Base-by-base conservation (phyloP, 1,140 invertebrate genomes). In the Elysia chlorotica region DNA sequence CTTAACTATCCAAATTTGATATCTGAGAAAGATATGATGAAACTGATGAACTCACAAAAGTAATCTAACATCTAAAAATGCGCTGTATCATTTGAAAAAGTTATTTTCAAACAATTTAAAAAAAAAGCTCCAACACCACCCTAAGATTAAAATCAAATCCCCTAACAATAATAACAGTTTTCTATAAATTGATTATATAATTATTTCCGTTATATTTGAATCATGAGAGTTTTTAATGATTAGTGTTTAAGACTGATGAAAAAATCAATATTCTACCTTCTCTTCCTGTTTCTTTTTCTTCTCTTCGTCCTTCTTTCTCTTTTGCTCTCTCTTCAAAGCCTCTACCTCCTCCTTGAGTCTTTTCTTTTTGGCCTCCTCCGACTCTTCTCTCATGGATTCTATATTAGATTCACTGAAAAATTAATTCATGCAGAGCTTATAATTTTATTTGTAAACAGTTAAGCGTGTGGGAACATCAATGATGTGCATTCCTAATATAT, bases 241-340 rank as follows among this genome's bases (percentile, higher is more conserved):
- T n/a, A n/a, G n/a, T 48, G 10, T 48, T 48, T 48, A 10, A 48
- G 41, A 48, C 41, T 14, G n/a, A n/a, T n/a, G n/a, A 28, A 5
- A 33, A 5, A 14, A 65, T 5, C 35, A 4, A 5, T 10, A 4
- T 19, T 31, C n/a, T 31, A 71, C 68, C 57, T 71, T 71, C 62
- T 71, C 57, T 25, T 62, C 57, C 48, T 71, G 59, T 37, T 71
- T 71, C 41, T 36, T 36, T 38, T 62, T 31, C 31, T 37, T 37
- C 36, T 59, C 35, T 25, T 70, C 67, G 23, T 59, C 33, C 38
- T 41, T 71, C 33, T 28, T 59, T 71, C 62, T 57, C 36, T 71
- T 71, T 33, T 71, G 54, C 36, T 71, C 68, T 23, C 25, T 59
- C 33, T 71, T 71, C 36, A 33, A 37, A 2, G 68, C 68, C 21